phyloP scores from a whole-genome alignment of 1,140 invertebrate genomes.

The Drosophila sturtevanti region DNA sequence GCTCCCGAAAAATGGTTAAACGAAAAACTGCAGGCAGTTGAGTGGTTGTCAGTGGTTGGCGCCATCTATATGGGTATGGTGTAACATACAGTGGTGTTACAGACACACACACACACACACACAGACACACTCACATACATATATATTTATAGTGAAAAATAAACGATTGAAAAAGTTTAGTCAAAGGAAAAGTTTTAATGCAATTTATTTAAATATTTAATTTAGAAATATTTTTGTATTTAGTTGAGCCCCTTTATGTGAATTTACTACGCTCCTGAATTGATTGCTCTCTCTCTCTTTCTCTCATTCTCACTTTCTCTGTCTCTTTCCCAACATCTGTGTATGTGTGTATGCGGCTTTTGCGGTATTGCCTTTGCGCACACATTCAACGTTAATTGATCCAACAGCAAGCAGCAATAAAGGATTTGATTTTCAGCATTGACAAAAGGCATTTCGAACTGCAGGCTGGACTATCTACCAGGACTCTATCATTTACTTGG shows the following conservation, averaged over 20 bases:
- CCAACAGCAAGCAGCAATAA: slow-evolving; percentile 79
- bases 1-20: slow-evolving; percentile 63
- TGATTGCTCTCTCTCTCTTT: background rate
- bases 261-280: background rate
- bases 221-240: background rate
- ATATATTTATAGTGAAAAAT: background rate
- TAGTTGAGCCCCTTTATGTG: background rate
- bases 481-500: slow-evolving; percentile 68
- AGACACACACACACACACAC: background rate
- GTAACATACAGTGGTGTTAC: slow-evolving; percentile 12
- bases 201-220: background rate
- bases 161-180: background rate
- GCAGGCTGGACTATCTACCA: slow-evolving; percentile 20
- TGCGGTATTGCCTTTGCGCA: slow-evolving; percentile 73
- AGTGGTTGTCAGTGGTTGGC: slow-evolving; percentile 74
- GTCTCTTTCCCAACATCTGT: background rate
- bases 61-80: slow-evolving; percentile 34
- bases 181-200: background rate
- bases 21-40: slow-evolving; percentile 78
- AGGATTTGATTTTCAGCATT: slow-evolving; percentile 77
- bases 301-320: background rate
- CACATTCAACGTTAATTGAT: slow-evolving; percentile 80
- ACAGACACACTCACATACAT: background rate
- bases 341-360: slow-evolving; percentile 60
- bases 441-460: slow-evolving; percentile 66